phyloP scores from a whole-genome alignment of 92 coral and sea anemone species.

The Epizoanthus fatuus region DNA sequence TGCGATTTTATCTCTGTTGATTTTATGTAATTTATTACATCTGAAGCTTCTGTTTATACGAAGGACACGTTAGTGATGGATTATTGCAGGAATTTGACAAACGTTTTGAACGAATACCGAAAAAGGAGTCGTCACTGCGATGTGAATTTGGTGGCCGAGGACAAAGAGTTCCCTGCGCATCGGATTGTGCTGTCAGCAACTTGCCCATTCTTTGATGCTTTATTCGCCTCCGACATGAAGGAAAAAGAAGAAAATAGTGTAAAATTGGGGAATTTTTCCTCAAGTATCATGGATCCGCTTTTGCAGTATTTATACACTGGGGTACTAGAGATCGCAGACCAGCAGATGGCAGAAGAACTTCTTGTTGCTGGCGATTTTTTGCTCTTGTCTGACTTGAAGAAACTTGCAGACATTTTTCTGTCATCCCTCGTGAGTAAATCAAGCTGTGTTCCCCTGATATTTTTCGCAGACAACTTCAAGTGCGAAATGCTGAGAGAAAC shows the following conservation, averaged over 20 bases:
- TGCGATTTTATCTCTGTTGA: too few relatives aligned
- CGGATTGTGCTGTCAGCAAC: neutral
- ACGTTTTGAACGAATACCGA: neutral
- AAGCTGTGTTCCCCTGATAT: neutral
- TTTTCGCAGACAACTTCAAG: neutral
- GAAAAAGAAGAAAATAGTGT: neutral
- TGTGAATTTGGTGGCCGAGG: neutral
- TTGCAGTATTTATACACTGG: neutral
- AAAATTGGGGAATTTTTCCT: neutral
- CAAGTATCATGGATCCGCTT: neutral
- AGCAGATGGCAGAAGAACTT: neutral
- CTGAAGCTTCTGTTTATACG: neutral
- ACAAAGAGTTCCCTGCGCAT: neutral
- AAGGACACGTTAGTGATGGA: neutral
- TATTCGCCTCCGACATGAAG: neutral
- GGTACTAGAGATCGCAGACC: neutral
- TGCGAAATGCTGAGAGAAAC: neutral
- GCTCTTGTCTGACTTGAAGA: slow-evolving; percentile 8
- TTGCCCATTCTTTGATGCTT: neutral
- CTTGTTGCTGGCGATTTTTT: neutral
- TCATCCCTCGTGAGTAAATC: too few relatives aligned
- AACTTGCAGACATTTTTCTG: neutral
- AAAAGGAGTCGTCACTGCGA: neutral
- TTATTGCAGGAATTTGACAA: neutral
- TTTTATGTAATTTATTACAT: neutral